Evolutionary conservation across 2,888 invertebrate genomes (phyloP).

Genomic region (Tyria jacobaeae): DNA sequence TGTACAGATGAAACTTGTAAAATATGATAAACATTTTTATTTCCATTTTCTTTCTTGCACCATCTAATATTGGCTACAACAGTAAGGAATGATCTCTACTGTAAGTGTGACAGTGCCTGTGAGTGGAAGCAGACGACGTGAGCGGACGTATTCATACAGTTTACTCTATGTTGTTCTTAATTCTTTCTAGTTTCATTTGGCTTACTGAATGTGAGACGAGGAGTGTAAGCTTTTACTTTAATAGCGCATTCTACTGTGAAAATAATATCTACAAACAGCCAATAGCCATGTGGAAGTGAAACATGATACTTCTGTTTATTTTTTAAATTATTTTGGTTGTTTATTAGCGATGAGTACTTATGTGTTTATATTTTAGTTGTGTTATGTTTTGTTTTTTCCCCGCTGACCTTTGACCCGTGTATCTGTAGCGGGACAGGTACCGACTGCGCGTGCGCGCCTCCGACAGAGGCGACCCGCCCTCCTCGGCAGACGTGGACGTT

Average conservation of each 20-base stretch:
- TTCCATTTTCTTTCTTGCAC: constrained; percentile 90
- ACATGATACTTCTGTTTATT: constrained; percentile 67
- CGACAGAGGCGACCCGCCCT: constrained; percentile 97
- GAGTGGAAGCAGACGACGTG: constrained; percentile 72
- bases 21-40: constrained; percentile 87
- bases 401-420: constrained; percentile 91
- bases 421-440: constrained; percentile 97
- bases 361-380: constrained; percentile 86
- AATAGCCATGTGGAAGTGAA: constrained; percentile 69
- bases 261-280: constrained; percentile 60
- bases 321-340: constrained; percentile 77
- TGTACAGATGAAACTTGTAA: constrained; percentile 85
- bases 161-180: constrained; percentile 57
- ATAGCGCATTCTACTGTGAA: constrained; percentile 56
- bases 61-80: constrained; percentile 88
- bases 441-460: constrained; percentile 98
- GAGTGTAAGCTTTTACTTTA: constrained; percentile 62
- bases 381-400: constrained; percentile 88
- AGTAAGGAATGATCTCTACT: constrained; percentile 89
- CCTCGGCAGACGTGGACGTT: constrained; percentile 98
- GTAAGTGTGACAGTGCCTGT: constrained; percentile 76
- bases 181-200: constrained; percentile 78
- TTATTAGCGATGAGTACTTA: constrained; percentile 83
- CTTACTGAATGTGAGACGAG: constrained; percentile 80
- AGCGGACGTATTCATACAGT: constrained; percentile 66